A percentile compares a stretch with the other conserved stretches of the same genome.
phyloP scores from a whole-genome alignment of 2,888 invertebrate species.

The Anoncus sp. region DNA sequence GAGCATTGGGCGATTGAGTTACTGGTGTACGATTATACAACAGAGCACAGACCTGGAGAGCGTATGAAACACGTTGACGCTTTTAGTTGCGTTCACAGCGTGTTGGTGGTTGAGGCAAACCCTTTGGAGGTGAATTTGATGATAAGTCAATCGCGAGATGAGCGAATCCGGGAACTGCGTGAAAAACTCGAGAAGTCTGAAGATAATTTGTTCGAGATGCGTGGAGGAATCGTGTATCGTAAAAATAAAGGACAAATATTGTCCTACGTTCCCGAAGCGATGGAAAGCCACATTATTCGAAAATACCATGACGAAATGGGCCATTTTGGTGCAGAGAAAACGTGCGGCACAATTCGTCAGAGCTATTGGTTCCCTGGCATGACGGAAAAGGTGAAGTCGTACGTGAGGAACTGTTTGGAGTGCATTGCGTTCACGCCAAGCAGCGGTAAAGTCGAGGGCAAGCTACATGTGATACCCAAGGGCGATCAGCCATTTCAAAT shows the following conservation, averaged over 20 bases:
- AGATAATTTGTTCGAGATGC: neutral
- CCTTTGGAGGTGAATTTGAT: neutral
- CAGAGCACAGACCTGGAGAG: slow-evolving; percentile 66
- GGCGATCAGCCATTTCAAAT: slow-evolving; percentile 58
- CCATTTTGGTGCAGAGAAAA: slow-evolving; percentile 63
- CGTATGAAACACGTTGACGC: slow-evolving; percentile 73
- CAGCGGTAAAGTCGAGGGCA: slow-evolving; percentile 56
- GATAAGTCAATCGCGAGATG: neutral
- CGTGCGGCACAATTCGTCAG: slow-evolving; percentile 33
- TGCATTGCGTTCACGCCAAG: slow-evolving; percentile 55
- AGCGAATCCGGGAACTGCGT: neutral
- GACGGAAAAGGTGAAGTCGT: slow-evolving; percentile 4
- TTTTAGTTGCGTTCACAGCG: slow-evolving; percentile 62
- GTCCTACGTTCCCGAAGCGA: too few relatives aligned
- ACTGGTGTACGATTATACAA: slow-evolving; percentile 66
- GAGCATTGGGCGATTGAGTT: slow-evolving; percentile 71
- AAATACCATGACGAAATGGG: slow-evolving; percentile 66
- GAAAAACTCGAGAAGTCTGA: neutral
- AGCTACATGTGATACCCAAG: slow-evolving; percentile 59
- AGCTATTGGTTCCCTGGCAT: slow-evolving; percentile 60
- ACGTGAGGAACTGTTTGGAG: slow-evolving; percentile 61
- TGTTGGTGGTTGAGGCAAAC: too few relatives aligned
- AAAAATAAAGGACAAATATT: neutral
- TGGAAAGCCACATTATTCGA: neutral
- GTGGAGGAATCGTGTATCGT: neutral